phyloP scores from a whole-genome alignment of 1,140 invertebrate genomes.

The Atta texana region DNA sequence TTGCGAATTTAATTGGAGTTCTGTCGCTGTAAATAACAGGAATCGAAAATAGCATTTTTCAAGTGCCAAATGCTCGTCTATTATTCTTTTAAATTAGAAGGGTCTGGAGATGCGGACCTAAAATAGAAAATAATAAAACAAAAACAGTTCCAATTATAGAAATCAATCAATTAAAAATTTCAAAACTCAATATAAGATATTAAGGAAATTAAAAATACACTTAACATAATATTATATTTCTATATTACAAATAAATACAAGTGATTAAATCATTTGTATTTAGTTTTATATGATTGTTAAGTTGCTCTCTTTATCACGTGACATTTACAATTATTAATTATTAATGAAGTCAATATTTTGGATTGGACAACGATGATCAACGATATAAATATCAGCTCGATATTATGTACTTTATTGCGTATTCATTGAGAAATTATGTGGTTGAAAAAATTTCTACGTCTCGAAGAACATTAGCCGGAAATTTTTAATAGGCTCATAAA shows the following conservation, averaged over 20 bases:
- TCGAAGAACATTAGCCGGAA: slow-evolving; percentile 26
- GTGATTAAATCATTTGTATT: not conserved
- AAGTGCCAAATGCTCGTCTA: not conserved
- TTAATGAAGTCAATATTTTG: not conserved
- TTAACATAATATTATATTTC: not conserved
- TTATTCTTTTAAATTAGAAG: slow-evolving; percentile 27
- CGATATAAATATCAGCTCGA: not conserved
- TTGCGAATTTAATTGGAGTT: slow-evolving; percentile 59
- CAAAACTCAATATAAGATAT: not conserved
- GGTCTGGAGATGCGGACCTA: not conserved
- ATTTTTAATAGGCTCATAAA: slow-evolving; percentile 60
- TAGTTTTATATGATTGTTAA: not conserved
- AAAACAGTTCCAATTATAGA: not conserved
- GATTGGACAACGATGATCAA: slow-evolving; percentile 12
- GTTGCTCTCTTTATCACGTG: slow-evolving; percentile 15
- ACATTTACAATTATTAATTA: slow-evolving; percentile 1
- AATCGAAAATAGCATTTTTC: slow-evolving; percentile 30
- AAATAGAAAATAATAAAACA: not conserved
- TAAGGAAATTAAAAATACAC: not conserved
- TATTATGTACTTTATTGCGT: slow-evolving; percentile 34
- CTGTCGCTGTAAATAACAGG: slow-evolving; percentile 39
- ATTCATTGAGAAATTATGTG: slow-evolving; percentile 24
- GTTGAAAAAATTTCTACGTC: slow-evolving; percentile 25
- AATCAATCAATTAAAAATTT: not conserved
- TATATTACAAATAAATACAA: not conserved